Base-by-base conservation (phyloP, 2,797 vertebrate genomes). In the Geotrypetes seraphini region DNA sequence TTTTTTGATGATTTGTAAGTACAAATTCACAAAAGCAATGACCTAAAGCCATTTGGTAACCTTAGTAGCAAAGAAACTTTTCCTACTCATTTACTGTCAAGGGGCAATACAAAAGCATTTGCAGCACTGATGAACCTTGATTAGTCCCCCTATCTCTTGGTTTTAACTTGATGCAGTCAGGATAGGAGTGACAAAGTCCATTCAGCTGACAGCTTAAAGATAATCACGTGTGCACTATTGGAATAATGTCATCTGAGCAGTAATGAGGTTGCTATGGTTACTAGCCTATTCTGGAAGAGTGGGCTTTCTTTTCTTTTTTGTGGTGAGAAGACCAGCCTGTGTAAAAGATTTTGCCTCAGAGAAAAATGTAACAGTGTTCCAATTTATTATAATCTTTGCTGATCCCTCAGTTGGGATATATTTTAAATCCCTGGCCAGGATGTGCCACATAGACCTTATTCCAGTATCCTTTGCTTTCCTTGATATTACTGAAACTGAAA, bases 171-270 rank as follows among this genome's bases (percentile, higher is more conserved):
- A 32, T 56, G 24, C 10, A 3, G 52, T 44, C 57, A 43, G 59
- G 49, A 44, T 43, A 63, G 39, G 56, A 50, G 26, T 36, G 44
- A 40, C 53, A 51, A 51, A 33, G 61, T 36, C 47, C 32, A 55
- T 65, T 71, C 66, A 59, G 40, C 44, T 16, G 32, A 61, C 43
- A 55, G 54, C 50, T 65, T 58, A 55, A n/a, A 54, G 62, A 65
- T 73, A 67, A 71, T 71, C 58, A 61, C 57, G 53, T 63, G 53
- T 53, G 54, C 59, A 52, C 54, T 36, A 17, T 50, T 40, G 42
- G 39, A 36, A 55, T 61, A 65, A 59, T 66, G 57, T 66, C 57
- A 67, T 67, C 61, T 72, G 57, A 67, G 63, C 65, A 45, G 52
- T 48, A 45, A 31, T 47, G 31, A 35, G 4, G 56, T 65, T 69